Evolutionary conservation across 2,888 invertebrate genomes (phyloP).

Genomic region (Acanthosepion lycidas): DNA sequence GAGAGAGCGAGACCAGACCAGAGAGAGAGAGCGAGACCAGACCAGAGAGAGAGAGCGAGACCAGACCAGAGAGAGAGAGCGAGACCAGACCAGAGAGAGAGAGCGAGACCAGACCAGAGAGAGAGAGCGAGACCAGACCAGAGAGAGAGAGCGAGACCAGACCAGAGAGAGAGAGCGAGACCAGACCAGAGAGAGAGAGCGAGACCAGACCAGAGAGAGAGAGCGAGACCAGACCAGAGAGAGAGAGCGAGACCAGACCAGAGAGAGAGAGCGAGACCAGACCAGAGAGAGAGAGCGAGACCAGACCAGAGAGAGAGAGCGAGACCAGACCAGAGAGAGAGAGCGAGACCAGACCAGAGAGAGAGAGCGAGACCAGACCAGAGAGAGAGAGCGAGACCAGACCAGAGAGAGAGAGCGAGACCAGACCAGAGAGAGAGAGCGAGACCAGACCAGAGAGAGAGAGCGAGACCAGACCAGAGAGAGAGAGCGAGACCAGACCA

Average conservation of each 20-base stretch:
- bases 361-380: accelerated
- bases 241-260: not conserved
- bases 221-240: not conserved
- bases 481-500: not conserved
- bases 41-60: not conserved
- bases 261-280: too few relatives aligned
- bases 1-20: not conserved
- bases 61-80: too few relatives aligned
- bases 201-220: too few relatives aligned
- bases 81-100: not conserved
- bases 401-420: too few relatives aligned
- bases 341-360: too few relatives aligned
- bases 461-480: not conserved
- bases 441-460: too few relatives aligned
- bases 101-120: too few relatives aligned
- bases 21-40: too few relatives aligned
- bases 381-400: not conserved
- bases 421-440: not conserved
- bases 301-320: too few relatives aligned
- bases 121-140: accelerated
- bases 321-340: not conserved
- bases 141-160: not conserved
- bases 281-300: not conserved
- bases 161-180: too few relatives aligned
- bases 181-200: not conserved